Evolutionary conservation across 35 echinoderm and acorn worm species (phyloP), one percentile per base, ranked within the genome.

Genomic region (Apostichopus parvimensis): DNA sequence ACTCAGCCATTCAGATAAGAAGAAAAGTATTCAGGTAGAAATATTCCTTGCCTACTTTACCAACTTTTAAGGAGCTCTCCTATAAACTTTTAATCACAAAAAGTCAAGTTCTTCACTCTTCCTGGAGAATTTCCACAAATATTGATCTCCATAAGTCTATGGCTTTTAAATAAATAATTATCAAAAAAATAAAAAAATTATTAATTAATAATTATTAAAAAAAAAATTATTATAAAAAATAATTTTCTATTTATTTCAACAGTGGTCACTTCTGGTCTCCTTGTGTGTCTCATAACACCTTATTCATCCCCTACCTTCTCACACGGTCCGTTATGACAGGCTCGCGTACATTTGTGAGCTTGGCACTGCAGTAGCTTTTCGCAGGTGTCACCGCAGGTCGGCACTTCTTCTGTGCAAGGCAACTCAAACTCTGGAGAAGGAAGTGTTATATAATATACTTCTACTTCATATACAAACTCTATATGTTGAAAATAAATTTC

Each of bases 331-430:
- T 71, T 92, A 87, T 99, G 97, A 80, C 97, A 99, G 23, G 95
- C 78, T 83, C 91, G 82, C 57, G 95, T 96, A 64, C 97, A 96
- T 82, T 89, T 57, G 89, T 99, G 97, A 59, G 95, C n/a, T 62
- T 92, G 93, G 92, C 97, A 99, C 53, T 81, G 79, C 20, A 99
- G 92, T 17, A 93, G 92, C 25, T 99, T 96, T 56, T 95, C 95
- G 79, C 97, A 99, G 57, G 97, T 99, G 90, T 99, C 97, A 87
- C 97, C 97, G 94, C 97, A 99, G 2, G 93, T 90, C 14, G 97
- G 95, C 57, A 99, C 92, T 66, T 96, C 95, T 62, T 99, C 97
- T 58, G 97, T 99, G 59, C 97, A 99, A 17, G 94, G 95, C 21
- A 96, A 70, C 54, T 94, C 79, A 86, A 92, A 95, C 57, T 87